Conservation (phyloP, 35 echinoderm and acorn worm genomes). For the Stichopus chloronotus region DNA sequence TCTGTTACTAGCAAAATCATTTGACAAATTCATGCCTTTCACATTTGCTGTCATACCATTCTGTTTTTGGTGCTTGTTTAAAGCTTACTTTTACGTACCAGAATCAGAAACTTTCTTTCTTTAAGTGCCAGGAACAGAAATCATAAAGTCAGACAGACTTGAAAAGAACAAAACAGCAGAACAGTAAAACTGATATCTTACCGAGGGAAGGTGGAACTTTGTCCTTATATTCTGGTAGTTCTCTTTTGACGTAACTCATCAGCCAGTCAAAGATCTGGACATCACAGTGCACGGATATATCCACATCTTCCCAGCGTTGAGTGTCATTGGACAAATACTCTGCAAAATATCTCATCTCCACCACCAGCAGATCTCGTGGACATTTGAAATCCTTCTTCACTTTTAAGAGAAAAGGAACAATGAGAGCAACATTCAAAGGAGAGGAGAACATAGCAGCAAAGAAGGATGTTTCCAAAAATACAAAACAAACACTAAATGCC, state of each 20-base stretch:
- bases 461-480: neutral
- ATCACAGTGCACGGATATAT: constrained; percentile 98
- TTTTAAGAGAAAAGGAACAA: constrained; percentile 37
- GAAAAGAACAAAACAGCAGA: no score
- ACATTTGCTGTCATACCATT: no score
- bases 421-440: neutral
- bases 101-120: no score
- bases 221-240: constrained; percentile 62
- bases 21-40: no score
- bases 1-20: no score
- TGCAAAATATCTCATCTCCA: constrained; percentile 95
- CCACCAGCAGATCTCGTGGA: constrained; percentile 86
- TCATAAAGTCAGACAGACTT: no score
- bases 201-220: constrained; percentile 66
- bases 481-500: no score
- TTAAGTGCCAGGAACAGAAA: no score
- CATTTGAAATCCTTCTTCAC: constrained; percentile 95
- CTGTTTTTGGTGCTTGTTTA: no score
- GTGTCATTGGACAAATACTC: constrained; percentile 91
- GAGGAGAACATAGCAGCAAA: neutral
- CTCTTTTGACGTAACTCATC: constrained; percentile 93
- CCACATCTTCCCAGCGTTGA: constrained; percentile 91
- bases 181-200: constrained; percentile 34
- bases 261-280: constrained; percentile 99
- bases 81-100: no score